These are phyloP conservation scores for Eremophila alpestris DNA, from an alignment of 2,797 vertebrate species.

Conservation along the genomic window DNA sequence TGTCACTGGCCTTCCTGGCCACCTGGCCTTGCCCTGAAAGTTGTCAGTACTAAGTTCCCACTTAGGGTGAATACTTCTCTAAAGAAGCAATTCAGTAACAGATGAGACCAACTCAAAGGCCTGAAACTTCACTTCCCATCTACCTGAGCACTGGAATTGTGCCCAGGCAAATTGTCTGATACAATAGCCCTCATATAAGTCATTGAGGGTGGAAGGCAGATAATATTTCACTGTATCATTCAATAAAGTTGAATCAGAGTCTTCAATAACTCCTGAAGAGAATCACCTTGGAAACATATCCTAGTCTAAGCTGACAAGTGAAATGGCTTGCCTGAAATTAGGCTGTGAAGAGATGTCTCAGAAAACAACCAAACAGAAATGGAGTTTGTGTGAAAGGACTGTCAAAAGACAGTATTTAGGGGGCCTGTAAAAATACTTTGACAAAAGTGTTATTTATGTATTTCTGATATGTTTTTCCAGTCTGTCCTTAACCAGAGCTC, in stretches of 20 bases:
- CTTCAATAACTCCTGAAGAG: constrained; percentile 33
- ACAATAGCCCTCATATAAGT: neutral
- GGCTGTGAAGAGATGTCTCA: neutral
- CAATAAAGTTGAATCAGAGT: neutral
- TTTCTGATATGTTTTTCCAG: neutral
- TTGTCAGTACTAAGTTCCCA: neutral
- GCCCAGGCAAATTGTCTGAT: neutral
- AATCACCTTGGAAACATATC: neutral
- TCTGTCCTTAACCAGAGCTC: neutral
- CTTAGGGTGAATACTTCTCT: neutral
- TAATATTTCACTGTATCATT: neutral
- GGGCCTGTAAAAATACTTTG: neutral
- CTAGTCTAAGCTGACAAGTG: neutral
- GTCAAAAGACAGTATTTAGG: neutral
- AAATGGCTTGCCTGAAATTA: constrained; percentile 4
- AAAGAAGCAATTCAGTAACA: neutral
- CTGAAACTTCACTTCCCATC: constrained; percentile 1
- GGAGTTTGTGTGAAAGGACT: neutral
- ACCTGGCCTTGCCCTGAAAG: neutral
- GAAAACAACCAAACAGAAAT: neutral
- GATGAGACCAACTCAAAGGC: neutral
- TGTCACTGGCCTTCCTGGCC: neutral
- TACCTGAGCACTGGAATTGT: neutral
- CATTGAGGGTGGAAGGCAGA: neutral
- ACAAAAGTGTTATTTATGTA: neutral